Percentiles rank a stretch among this genome's conserved stretches.
Conservation (phyloP, 2,113 vertebrate genomes). For the Ochotona princeps region DNA sequence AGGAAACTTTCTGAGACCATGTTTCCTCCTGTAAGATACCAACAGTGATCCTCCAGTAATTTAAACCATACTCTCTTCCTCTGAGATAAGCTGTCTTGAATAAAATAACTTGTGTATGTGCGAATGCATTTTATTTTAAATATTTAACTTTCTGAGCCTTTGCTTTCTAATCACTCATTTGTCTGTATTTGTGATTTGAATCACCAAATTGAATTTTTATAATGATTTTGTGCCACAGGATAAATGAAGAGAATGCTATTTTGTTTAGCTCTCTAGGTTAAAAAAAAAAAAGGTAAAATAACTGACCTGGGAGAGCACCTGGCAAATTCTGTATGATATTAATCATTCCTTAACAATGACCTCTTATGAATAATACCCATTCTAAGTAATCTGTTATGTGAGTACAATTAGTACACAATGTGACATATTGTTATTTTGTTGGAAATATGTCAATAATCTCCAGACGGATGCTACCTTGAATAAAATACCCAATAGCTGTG, state of each 20-base stretch:
- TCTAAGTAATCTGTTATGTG: neutral
- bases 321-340: neutral
- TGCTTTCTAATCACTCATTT: neutral
- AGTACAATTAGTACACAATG: neutral
- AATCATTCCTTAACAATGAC: neutral
- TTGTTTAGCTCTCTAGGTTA: neutral
- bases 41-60: neutral
- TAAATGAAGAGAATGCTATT: neutral
- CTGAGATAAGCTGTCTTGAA: neutral
- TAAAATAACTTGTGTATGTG: neutral
- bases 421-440: neutral
- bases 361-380: neutral
- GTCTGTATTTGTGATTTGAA: constrained; percentile 16
- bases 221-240: neutral
- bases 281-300: neutral
- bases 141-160: neutral
- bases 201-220: neutral
- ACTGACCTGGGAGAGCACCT: neutral
- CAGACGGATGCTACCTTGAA: neutral
- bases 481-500: neutral
- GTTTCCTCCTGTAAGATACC: constrained; percentile 12
- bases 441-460: neutral
- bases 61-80: neutral
- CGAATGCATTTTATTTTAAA: constrained; percentile 18
- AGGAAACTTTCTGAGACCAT: neutral